These are phyloP conservation scores for Microchirus variegatus DNA, from an alignment of 2,797 vertebrate species.

Conservation along the genomic window DNA sequence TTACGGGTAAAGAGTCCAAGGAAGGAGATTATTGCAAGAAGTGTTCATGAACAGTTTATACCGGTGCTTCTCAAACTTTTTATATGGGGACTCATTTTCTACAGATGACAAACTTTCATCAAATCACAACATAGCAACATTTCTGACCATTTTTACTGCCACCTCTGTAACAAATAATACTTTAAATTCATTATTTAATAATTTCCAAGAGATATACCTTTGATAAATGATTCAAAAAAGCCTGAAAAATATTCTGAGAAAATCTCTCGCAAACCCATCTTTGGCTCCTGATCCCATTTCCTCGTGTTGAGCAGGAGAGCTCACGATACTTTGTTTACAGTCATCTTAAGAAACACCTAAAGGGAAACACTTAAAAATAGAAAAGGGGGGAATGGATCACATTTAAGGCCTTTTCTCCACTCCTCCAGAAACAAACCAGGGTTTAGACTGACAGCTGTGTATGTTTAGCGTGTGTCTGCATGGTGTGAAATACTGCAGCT, in stretches of 20 bases:
- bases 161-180: no score
- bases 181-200: no score
- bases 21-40: slow-evolving; percentile 10
- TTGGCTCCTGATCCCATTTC: no score
- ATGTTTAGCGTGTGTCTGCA: slow-evolving; percentile 5
- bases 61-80: not conserved
- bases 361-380: not conserved
- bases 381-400: not conserved
- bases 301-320: not conserved
- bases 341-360: not conserved
- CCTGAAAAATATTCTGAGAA: no score
- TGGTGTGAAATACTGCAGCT: slow-evolving; percentile 44
- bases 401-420: slow-evolving; percentile 4
- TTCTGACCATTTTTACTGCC: no score
- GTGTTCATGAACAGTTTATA: slow-evolving; percentile 15
- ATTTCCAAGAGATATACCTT: no score
- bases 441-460: slow-evolving; percentile 8
- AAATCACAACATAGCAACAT: no score
- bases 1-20: not conserved
- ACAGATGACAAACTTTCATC: no score
- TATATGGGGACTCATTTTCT: no score
- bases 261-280: no score
- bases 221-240: no score
- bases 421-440: not conserved
- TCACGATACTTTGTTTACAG: slow-evolving; percentile 13